Percentiles rank a stretch among this genome's conserved stretches.
Conservation (phyloP, 1,140 invertebrate species). For the Physella acuta region DNA sequence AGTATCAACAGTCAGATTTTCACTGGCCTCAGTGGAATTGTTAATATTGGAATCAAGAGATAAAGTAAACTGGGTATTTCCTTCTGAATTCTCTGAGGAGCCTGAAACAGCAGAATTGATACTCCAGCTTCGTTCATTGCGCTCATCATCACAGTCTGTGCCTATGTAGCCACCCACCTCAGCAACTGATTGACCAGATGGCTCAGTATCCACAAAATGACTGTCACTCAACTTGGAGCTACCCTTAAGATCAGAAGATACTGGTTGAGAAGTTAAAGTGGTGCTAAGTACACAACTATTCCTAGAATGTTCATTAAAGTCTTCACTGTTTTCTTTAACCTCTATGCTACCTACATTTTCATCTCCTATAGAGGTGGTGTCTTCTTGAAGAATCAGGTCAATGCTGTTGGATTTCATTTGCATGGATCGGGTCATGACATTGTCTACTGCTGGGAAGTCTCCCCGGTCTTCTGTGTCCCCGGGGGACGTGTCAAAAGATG, state of each 20-base stretch:
- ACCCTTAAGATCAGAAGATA: not conserved
- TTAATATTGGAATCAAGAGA: slow-evolving; percentile 40
- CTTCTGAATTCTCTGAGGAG: slow-evolving; percentile 12
- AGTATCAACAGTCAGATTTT: not conserved
- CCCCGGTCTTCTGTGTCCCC: slow-evolving; percentile 34
- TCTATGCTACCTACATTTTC: not conserved
- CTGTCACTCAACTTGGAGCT: not conserved
- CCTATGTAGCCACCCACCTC: not conserved
- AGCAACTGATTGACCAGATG: not conserved
- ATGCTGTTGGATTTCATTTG: slow-evolving; percentile 41
- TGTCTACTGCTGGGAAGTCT: slow-evolving; percentile 40
- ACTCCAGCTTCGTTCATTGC: slow-evolving; percentile 11
- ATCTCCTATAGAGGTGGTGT: not conserved
- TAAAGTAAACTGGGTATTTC: slow-evolving; percentile 44
- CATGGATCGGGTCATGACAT: slow-evolving; percentile 36
- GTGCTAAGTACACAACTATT: not conserved
- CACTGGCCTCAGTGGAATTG: not conserved
- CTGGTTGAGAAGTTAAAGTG: no score
- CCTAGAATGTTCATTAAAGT: not conserved
- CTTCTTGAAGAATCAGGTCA: slow-evolving; percentile 38
- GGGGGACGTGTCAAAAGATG: slow-evolving; percentile 34
- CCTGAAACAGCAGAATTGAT: not conserved
- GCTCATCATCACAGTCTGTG: slow-evolving; percentile 7
- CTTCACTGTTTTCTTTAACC: not conserved
- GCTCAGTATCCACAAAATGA: not conserved